Evolutionary conservation across 2,113 vertebrate genomes (phyloP).

Genomic region (Aegotheles bennettii): DNA sequence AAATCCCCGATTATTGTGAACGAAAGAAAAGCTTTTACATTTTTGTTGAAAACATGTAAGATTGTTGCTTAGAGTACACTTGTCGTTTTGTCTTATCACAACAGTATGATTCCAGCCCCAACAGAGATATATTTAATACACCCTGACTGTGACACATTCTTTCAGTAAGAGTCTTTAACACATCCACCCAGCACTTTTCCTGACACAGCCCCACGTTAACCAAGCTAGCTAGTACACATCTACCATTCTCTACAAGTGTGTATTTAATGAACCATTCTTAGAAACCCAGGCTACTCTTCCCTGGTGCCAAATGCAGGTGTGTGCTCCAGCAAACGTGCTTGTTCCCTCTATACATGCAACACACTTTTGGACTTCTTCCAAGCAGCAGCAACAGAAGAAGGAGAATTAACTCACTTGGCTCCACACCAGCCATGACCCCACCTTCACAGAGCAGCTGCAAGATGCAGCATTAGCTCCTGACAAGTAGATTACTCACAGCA

Average conservation of each 20-base stretch:
- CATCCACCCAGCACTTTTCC: not conserved
- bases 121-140: constrained; percentile 42
- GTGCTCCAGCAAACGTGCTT: not conserved
- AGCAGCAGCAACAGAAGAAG: not conserved
- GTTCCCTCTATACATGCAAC: not conserved
- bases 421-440: constrained; percentile 11
- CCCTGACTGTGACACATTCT: not conserved
- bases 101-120: constrained; percentile 25
- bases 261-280: not conserved
- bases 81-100: constrained; percentile 27
- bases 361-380: not conserved
- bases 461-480: not conserved
- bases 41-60: not conserved
- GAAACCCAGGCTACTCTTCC: not conserved
- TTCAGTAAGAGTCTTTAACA: not conserved
- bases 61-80: constrained; percentile 3
- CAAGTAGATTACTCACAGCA: constrained; percentile 35
- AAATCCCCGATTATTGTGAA: not conserved
- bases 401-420: not conserved
- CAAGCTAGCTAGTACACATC: not conserved
- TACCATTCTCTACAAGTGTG: accelerated
- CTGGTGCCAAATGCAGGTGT: not conserved
- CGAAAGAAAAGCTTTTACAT: not conserved
- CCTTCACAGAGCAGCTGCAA: constrained; percentile 2
- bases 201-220: not conserved